Conservation (phyloP, 2,797 vertebrate genomes). For the Mormyrus proboscirostris region DNA sequence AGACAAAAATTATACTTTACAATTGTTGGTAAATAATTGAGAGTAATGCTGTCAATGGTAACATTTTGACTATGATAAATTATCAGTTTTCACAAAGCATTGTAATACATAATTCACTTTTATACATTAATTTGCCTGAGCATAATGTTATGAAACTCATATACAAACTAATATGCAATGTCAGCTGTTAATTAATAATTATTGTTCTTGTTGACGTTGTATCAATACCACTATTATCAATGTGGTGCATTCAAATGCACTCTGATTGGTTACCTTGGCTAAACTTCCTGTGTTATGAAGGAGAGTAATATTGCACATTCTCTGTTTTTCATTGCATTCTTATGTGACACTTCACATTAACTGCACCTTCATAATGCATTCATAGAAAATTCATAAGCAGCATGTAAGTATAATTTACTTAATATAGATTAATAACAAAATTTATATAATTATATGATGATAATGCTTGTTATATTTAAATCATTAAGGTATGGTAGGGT, state of each 20-base stretch:
- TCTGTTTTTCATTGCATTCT: neutral
- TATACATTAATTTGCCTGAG: neutral
- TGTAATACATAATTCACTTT: neutral
- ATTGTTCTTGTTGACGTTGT: neutral
- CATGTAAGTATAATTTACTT: neutral
- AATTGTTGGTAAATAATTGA: constrained; percentile 2
- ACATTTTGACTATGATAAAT: constrained; percentile 5
- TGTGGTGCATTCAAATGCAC: neutral
- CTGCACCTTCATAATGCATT: neutral
- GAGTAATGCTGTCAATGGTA: neutral
- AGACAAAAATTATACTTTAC: neutral
- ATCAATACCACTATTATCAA: neutral
- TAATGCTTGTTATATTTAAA: neutral
- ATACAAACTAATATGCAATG: neutral
- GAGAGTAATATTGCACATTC: neutral
- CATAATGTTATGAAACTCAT: neutral
- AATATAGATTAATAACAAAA: neutral
- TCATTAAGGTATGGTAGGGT: neutral
- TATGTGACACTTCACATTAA: neutral
- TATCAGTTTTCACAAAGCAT: neutral
- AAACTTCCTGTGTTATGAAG: neutral
- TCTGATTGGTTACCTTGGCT: neutral
- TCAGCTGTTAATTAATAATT: neutral
- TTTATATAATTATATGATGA: neutral
- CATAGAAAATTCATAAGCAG: neutral